A percentile compares a stretch with the other conserved stretches of the same genome.
Evolutionary conservation across 2,888 invertebrate genomes (phyloP).

Genomic region (Dryomyza anilis): DNA sequence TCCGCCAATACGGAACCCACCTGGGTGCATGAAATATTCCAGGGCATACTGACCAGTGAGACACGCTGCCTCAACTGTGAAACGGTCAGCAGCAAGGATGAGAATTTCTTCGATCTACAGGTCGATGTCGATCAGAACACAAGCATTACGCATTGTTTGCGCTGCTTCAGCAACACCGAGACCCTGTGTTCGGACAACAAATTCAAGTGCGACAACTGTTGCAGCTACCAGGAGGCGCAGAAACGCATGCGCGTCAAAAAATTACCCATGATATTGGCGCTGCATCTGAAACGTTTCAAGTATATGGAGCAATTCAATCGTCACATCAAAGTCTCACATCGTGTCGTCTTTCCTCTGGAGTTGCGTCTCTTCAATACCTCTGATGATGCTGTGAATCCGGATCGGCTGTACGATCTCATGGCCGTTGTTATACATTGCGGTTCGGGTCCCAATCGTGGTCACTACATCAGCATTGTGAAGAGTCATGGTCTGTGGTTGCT

Average conservation of each 20-base stretch:
- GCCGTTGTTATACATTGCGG: constrained; percentile 99
- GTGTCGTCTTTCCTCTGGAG: constrained; percentile 98
- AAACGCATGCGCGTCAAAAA: constrained; percentile 99
- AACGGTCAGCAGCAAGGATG: constrained; percentile 99
- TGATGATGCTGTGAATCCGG: constrained; percentile 97
- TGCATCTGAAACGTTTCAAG: constrained; percentile 94
- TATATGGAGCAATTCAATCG: constrained; percentile 98
- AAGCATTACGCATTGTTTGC: constrained; percentile 96
- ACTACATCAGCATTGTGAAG: constrained; percentile 99
- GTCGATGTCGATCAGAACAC: constrained; percentile 99
- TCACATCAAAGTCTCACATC: constrained; percentile 98
- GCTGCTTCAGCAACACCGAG: constrained; percentile 98
- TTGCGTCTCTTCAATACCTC: constrained; percentile 96
- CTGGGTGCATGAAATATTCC: constrained; percentile 99
- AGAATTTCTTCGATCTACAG: constrained; percentile 98
- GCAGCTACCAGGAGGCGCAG: constrained; percentile 99
- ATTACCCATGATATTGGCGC: constrained; percentile 93
- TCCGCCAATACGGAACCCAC: constrained; percentile 78
- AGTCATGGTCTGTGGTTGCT: constrained; percentile 99
- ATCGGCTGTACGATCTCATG: constrained; percentile 96
- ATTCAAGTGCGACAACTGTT: constrained; percentile 99
- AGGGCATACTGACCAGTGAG: constrained; percentile 98
- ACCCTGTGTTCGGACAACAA: constrained; percentile 99
- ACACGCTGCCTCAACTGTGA: constrained; percentile 99
- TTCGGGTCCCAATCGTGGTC: constrained; percentile 97